Evolutionary conservation across 2,888 invertebrate species (phyloP).

Genomic region (Idaea dimidiata): DNA sequence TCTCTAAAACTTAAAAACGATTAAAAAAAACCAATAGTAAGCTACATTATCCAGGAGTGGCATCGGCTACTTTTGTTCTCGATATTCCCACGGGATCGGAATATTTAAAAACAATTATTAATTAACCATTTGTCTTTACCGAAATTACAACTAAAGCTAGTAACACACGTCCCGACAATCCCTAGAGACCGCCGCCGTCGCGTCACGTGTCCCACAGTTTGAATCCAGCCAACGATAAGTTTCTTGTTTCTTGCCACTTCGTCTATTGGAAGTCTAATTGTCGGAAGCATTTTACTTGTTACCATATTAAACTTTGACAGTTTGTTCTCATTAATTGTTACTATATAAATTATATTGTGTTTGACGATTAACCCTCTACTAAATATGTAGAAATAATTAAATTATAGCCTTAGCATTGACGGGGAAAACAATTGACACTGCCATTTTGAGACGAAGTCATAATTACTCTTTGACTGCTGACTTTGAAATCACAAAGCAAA

Average conservation of each 20-base stretch:
- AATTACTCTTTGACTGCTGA: too few relatives aligned
- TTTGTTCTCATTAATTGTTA: conserved; percentile 13
- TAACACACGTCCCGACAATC: conserved; percentile 9
- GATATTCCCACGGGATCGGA: too few relatives aligned
- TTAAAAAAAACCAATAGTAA: too few relatives aligned
- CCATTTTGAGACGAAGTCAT: too few relatives aligned
- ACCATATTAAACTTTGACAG: conserved; percentile 22
- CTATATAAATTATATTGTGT: background rate
- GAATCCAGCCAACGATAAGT: conserved; percentile 21
- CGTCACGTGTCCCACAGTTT: conserved; percentile 18
- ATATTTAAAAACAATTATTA: background rate
- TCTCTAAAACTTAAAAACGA: too few relatives aligned
- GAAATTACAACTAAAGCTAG: background rate
- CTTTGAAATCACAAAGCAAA: too few relatives aligned
- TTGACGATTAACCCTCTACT: background rate
- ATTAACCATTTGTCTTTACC: background rate
- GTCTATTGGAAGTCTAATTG: conserved; percentile 43
- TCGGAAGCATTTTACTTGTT: conserved; percentile 40
- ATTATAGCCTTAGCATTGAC: too few relatives aligned
- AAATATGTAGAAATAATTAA: background rate
- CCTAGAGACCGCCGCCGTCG: conserved; percentile 7
- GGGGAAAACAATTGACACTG: too few relatives aligned
- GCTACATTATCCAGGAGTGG: too few relatives aligned
- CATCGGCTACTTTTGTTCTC: too few relatives aligned
- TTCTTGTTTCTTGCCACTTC: conserved; percentile 29